A percentile compares a stretch with the other conserved stretches of the same genome.
Conservation (phyloP, 2,797 vertebrate species). For the Thaleichthys pacificus region DNA sequence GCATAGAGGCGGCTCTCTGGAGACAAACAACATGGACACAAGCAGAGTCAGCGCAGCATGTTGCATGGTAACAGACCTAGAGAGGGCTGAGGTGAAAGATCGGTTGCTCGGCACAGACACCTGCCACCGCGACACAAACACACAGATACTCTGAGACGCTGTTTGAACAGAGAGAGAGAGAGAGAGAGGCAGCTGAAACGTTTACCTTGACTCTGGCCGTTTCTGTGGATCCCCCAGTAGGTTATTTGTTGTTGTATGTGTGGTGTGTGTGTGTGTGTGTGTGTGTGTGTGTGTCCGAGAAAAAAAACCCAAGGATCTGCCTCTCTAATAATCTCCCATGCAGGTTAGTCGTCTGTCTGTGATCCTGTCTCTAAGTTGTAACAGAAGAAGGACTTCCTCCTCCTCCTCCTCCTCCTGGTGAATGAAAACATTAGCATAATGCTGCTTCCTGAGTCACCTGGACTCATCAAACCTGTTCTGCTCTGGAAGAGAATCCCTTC, state of each 20-base stretch:
- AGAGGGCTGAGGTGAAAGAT: slow-evolving; percentile 20
- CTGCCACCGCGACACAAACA: neutral
- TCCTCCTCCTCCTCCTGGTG: slow-evolving; percentile 50
- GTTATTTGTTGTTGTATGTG: neutral
- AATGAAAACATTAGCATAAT: slow-evolving; percentile 78
- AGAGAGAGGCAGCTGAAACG: neutral
- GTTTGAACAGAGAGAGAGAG: neutral
- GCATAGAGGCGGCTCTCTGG: slow-evolving; percentile 33
- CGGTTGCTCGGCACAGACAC: neutral
- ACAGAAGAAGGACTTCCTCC: slow-evolving; percentile 70
- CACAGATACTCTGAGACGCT: neutral
- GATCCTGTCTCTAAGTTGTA: slow-evolving; percentile 56
- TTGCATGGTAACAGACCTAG: neutral
- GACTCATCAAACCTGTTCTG: slow-evolving; percentile 87
- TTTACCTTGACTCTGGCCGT: slow-evolving; percentile 22
- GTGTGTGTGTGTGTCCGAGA: slow-evolving; percentile 21
- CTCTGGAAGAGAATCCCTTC: slow-evolving; percentile 46
- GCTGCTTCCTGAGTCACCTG: slow-evolving; percentile 83
- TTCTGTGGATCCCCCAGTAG: slow-evolving; percentile 4
- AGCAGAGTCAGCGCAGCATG: neutral
- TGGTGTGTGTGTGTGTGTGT: slow-evolving; percentile 10
- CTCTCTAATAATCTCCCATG: slow-evolving; percentile 65
- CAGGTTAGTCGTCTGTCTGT: slow-evolving; percentile 53
- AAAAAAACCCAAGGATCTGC: slow-evolving; percentile 39
- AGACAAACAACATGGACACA: slow-evolving; percentile 26